Percentiles rank a stretch among this genome's conserved stretches.
Conservation (phyloP, 1,140 invertebrate genomes). For the Eumaeus atala region DNA sequence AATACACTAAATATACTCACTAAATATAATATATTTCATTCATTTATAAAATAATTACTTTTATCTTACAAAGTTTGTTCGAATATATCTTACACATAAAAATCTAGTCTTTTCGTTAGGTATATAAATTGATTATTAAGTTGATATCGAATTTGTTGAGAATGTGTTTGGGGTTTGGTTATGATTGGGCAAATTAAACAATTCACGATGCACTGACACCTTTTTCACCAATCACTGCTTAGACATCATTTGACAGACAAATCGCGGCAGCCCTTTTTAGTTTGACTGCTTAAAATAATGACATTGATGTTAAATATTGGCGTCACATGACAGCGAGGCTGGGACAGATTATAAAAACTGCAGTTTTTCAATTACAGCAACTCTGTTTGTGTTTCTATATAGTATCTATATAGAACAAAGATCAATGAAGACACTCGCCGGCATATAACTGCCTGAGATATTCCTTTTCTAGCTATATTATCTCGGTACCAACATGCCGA, state of each 20-base stretch:
- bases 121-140: too few species aligned
- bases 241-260: neutral
- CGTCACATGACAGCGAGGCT: conserved; percentile 24
- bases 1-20: too few species aligned
- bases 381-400: too few species aligned
- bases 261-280: neutral
- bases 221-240: neutral
- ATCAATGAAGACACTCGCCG: too few species aligned
- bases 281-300: conserved; percentile 1
- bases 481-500: too few species aligned
- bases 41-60: neutral
- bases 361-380: neutral
- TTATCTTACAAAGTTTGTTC: neutral
- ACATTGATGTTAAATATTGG: conserved; percentile 21
- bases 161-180: too few species aligned
- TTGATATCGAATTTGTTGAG: too few species aligned
- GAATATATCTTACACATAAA: neutral
- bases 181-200: conserved; percentile 3
- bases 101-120: neutral
- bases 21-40: neutral
- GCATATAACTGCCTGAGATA: too few species aligned
- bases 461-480: too few species aligned
- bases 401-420: too few species aligned
- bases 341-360: conserved; percentile 9
- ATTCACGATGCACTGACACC: neutral